Conservation (phyloP, 2,888 invertebrate species). For the Pyrochroa serraticornis region DNA sequence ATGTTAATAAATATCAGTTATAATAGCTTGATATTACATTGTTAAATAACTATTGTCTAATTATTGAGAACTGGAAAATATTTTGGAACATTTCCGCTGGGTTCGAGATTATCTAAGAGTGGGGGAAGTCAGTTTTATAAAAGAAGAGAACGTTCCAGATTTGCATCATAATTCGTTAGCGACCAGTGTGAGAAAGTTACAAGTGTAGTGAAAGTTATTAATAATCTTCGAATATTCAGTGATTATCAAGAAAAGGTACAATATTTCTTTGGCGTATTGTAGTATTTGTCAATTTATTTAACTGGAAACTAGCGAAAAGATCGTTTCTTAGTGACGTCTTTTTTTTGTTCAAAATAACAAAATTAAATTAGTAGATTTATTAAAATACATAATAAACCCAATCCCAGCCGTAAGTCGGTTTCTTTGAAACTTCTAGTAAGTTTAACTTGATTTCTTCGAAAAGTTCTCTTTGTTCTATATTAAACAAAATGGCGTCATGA, state of each 20-base stretch:
- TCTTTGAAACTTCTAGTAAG: neutral
- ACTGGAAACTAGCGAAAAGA: neutral
- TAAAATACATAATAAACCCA: conserved; percentile 3
- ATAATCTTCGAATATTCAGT: neutral
- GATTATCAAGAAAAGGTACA: neutral
- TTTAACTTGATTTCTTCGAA: neutral
- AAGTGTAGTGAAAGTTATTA: neutral
- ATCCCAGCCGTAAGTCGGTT: conserved; percentile 3
- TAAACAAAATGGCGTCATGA: conserved; percentile 1
- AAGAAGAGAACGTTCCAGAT: conserved; percentile 23
- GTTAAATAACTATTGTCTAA: neutral
- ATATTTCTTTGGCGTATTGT: neutral
- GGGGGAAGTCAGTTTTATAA: conserved; percentile 42
- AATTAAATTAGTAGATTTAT: conserved; percentile 24
- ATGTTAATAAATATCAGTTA: neutral
- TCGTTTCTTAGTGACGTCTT: conserved; percentile 17
- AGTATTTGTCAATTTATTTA: neutral
- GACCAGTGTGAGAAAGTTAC: neutral
- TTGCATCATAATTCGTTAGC: neutral
- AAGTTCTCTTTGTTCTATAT: neutral
- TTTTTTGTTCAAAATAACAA: conserved; percentile 25
- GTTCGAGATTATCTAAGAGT: conserved; percentile 40
- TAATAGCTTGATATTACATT: neutral
- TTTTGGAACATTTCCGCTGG: conserved; percentile 33
- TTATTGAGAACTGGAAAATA: conserved; percentile 17